phyloP scores from a whole-genome alignment of 1,140 invertebrate genomes.

The Drosophila pseudoobscura region DNA sequence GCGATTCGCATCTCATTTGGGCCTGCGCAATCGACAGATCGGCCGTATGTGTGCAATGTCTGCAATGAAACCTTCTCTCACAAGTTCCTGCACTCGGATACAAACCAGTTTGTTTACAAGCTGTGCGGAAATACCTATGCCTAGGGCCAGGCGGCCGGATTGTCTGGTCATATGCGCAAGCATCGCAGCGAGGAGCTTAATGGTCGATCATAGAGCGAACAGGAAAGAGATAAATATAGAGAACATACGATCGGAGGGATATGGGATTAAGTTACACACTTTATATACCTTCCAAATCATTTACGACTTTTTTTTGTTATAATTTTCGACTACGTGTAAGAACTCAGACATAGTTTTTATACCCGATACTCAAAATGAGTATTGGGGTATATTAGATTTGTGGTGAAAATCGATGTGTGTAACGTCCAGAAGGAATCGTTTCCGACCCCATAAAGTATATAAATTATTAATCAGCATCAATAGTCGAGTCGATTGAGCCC shows the following conservation, averaged over 20 bases:
- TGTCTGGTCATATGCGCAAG: slow-evolving; percentile 83
- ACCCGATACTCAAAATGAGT: no score
- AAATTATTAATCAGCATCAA: no score
- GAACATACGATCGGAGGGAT: not conserved
- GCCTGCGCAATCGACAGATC: slow-evolving; percentile 86
- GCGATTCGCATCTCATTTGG: slow-evolving; percentile 88
- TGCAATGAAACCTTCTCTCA: slow-evolving; percentile 91
- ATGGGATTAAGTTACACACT: not conserved
- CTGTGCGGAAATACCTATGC: slow-evolving; percentile 77
- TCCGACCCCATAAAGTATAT: no score
- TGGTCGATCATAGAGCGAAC: slow-evolving; percentile 12
- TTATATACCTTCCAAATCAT: slow-evolving; percentile 38
- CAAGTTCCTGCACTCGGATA: slow-evolving; percentile 72
- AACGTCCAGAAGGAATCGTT: no score
- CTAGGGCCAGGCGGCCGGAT: slow-evolving; percentile 57
- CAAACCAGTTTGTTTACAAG: slow-evolving; percentile 77
- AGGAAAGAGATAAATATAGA: no score
- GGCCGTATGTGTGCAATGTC: slow-evolving; percentile 89
- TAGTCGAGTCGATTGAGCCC: no score
- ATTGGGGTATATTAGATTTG: no score
- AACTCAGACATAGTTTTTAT: slow-evolving; percentile 62
- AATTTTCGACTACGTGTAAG: slow-evolving; percentile 30
- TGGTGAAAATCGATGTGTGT: no score
- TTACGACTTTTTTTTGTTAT: no score
- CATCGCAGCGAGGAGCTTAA: slow-evolving; percentile 79